A percentile compares a stretch with the other conserved stretches of the same genome.
Conservation (phyloP, 2,113 vertebrate species). For the Thunnus thynnus region DNA sequence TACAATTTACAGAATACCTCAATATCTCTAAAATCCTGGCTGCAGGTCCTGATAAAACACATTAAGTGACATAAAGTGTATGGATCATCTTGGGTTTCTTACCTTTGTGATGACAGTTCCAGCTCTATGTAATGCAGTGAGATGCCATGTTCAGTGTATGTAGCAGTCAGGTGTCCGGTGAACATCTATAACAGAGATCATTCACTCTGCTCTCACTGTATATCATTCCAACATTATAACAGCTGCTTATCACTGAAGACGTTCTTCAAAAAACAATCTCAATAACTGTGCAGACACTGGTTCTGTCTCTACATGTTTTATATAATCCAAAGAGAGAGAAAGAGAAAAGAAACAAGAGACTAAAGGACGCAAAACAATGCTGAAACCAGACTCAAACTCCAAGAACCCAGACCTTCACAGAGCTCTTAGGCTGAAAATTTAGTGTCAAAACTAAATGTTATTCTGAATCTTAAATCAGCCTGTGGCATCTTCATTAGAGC, state of each 20-base stretch:
- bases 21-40: no score
- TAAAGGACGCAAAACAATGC: background rate
- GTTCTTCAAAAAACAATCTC: no score
- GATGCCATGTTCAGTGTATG: conserved; percentile 30
- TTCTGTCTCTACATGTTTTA: background rate
- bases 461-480: background rate
- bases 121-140: conserved; percentile 32
- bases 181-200: background rate
- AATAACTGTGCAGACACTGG: no score
- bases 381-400: background rate
- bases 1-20: no score
- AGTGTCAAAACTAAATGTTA: background rate
- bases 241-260: background rate
- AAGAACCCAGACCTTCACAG: background rate
- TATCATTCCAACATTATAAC: background rate
- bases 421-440: background rate
- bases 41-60: no score
- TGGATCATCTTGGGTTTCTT: background rate
- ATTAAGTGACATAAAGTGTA: background rate
- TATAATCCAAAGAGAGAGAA: background rate
- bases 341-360: background rate
- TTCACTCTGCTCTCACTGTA: background rate
- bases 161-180: conserved; percentile 26
- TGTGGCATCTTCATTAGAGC: background rate
- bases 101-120: conserved; percentile 42